A percentile compares a stretch with the other conserved stretches of the same genome.
These are phyloP conservation scores for Haemorhous mexicanus DNA, from an alignment of 2,113 vertebrate genomes.

Conservation along the genomic window DNA sequence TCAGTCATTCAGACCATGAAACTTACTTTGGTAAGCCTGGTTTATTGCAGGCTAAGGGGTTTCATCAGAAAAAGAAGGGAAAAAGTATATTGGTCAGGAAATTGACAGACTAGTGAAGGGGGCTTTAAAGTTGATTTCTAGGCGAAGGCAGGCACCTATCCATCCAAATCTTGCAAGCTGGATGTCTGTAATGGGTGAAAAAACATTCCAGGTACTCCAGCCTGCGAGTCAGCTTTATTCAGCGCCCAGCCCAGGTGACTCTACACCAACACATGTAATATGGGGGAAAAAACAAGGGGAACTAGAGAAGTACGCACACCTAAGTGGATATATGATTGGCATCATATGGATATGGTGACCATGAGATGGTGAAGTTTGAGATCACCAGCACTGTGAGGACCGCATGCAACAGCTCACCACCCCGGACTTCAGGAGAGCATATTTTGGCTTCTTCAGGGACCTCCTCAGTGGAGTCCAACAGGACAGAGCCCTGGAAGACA, in stretches of 20 bases:
- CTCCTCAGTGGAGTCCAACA: neutral
- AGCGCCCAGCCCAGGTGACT: neutral
- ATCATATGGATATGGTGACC: neutral
- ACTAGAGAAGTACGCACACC: rapidly evolving
- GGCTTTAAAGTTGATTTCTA: neutral
- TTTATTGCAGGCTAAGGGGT: neutral
- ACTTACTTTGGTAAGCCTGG: neutral
- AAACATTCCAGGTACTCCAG: neutral
- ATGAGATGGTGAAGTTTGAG: rapidly evolving
- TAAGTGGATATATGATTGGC: too few relatives aligned
- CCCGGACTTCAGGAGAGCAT: neutral
- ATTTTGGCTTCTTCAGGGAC: neutral
- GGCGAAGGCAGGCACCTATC: neutral
- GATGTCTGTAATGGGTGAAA: neutral
- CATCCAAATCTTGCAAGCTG: rapidly evolving
- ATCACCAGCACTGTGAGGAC: neutral
- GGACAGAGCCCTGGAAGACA: neutral
- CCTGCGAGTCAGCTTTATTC: neutral
- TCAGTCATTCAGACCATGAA: neutral
- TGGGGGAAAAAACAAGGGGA: neutral
- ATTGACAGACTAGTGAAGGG: neutral
- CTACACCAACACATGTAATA: too few relatives aligned
- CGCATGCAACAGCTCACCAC: neutral
- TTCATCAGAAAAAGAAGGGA: neutral
- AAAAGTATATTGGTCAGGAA: neutral